Percentiles rank a stretch among this genome's conserved stretches.
These are phyloP conservation scores for Paradisaea rubra DNA, from an alignment of 2,113 vertebrate species.

Conservation along the genomic window DNA sequence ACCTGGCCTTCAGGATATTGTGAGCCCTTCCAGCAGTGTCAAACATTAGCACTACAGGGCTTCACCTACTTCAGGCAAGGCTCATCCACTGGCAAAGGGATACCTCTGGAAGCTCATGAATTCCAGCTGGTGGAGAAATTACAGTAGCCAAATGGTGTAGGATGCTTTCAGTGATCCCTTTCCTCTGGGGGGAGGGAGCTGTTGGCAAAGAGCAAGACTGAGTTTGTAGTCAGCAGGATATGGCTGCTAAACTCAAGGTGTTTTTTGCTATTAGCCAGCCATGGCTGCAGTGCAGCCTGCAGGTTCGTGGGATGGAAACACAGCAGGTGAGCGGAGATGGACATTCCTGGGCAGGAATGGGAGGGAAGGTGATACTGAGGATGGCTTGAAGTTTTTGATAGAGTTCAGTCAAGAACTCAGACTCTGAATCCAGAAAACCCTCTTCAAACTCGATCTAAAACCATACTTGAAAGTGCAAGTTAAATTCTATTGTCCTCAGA, in stretches of 20 bases:
- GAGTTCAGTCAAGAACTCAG: background rate
- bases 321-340: accelerated
- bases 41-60: background rate
- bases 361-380: background rate
- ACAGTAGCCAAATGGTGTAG: background rate
- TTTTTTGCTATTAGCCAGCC: background rate
- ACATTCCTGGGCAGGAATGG: background rate
- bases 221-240: background rate
- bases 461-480: background rate
- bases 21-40: background rate
- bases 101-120: background rate
- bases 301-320: background rate
- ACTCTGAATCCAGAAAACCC: background rate
- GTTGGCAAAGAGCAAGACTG: background rate
- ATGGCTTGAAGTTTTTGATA: background rate
- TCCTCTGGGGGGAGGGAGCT: background rate
- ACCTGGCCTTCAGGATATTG: background rate
- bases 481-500: background rate
- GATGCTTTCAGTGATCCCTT: background rate
- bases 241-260: background rate
- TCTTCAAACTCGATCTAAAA: background rate
- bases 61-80: background rate
- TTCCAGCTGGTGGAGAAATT: background rate
- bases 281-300: background rate
- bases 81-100: background rate